phyloP scores from a whole-genome alignment of 92 coral and sea anemone genomes.

The Actinostola sp. region DNA sequence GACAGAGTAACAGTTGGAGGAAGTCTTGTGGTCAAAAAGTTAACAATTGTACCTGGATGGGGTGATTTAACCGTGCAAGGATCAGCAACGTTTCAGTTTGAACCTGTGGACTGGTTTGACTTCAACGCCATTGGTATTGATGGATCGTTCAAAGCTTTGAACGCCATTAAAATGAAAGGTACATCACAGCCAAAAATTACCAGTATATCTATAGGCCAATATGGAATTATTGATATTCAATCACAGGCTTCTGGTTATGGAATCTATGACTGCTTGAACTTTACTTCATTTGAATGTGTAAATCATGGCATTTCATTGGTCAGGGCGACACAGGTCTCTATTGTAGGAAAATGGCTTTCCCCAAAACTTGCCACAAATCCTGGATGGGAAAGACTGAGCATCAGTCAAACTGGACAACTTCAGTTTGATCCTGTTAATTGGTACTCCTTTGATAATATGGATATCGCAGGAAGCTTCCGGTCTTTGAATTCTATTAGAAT shows the following conservation, averaged over 20 bases:
- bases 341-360: constrained; percentile 32
- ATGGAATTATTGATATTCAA: constrained; percentile 27
- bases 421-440: constrained; percentile 43
- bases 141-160: constrained; percentile 36
- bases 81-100: constrained; percentile 28
- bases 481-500: constrained; percentile 30
- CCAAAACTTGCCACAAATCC: constrained; percentile 39
- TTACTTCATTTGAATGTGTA: background rate
- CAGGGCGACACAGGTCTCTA: constrained; percentile 31
- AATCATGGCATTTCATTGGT: constrained; percentile 21
- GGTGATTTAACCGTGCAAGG: constrained; percentile 23
- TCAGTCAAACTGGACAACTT: constrained; percentile 23
- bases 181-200: constrained; percentile 27
- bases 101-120: constrained; percentile 38
- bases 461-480: constrained; percentile 30
- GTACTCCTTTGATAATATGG: constrained; percentile 28
- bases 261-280: constrained; percentile 15
- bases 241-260: constrained; percentile 15
- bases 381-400: constrained; percentile 39
- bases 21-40: constrained; percentile 10
- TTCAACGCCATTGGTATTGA: constrained; percentile 25
- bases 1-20: constrained; percentile 38
- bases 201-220: constrained; percentile 24
- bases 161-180: constrained; percentile 38
- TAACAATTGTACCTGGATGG: constrained; percentile 53